phyloP scores from a whole-genome alignment of 2,113 vertebrate genomes.

The Pluvialis apricaria region DNA sequence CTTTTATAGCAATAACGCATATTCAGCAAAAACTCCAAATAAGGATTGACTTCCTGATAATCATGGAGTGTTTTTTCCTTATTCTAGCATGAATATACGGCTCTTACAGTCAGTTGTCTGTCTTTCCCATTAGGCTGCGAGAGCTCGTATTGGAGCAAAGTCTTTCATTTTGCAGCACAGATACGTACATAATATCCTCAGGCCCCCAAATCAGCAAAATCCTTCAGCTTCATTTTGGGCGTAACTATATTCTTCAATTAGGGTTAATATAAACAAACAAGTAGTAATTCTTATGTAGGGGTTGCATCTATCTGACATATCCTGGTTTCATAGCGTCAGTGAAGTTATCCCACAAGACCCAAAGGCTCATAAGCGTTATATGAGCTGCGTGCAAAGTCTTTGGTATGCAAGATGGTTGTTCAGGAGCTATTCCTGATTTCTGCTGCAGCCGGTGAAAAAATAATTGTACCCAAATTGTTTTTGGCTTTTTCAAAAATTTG shows the following conservation, averaged over 20 bases:
- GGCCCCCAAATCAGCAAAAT: neutral
- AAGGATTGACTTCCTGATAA: neutral
- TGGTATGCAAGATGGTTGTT: neutral
- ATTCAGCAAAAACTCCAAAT: neutral
- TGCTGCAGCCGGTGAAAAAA: neutral
- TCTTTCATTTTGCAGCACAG: neutral
- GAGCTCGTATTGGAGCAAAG: neutral
- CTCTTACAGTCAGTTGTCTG: neutral
- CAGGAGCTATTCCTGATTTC: neutral
- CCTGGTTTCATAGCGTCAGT: neutral
- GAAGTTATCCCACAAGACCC: neutral
- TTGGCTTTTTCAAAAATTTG: neutral
- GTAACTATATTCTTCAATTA: neutral
- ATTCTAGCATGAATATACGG: neutral
- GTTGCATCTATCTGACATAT: neutral
- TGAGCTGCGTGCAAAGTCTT: neutral
- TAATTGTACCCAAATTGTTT: neutral
- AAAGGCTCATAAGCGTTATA: accelerated
- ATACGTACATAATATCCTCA: neutral
- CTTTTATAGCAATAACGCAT: accelerated
- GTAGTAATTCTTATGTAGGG: neutral
- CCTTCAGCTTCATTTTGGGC: neutral
- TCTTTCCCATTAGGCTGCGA: neutral
- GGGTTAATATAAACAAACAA: neutral
- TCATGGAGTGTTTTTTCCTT: neutral